Base-by-base conservation (phyloP, 2,797 vertebrate species). In the Catharus ustulatus region DNA sequence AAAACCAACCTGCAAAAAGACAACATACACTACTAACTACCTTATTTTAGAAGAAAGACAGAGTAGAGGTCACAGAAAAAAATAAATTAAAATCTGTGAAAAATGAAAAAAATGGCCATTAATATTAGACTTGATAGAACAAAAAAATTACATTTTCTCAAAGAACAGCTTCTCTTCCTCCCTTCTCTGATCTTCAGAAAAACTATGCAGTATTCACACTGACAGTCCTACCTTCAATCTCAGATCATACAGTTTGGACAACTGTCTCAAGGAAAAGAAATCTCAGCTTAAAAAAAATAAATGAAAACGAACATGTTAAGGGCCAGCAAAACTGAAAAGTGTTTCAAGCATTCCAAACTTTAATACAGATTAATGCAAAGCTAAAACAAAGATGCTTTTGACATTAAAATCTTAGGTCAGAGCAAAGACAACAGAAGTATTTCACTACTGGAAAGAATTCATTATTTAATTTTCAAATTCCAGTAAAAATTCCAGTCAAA, bases 391-490 rank as follows among this genome's bases (percentile, higher is more conserved):
- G 21, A 78, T 1, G 2, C 2, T 20, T 63, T 26, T 61, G 23
- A 76, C 40, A 21, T 24, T 38, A 78, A 84, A 63, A 62, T 23
- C 26, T 51, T 26, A 72, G 30, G 24, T 79, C 48, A 63, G 9
- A 61, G 19, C 59, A 82, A 74, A 29, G 45, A 59, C 46, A 76
- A 87, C 9, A 52, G 45, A 79, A 89, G 20, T 49, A 83, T 77
- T 59, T 46, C 20, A 57, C 10, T 57, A 43, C 3, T 64, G 23
- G 32, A 77, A 85, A 64, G 5, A 24, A 23, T 77, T 78, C 20
- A 51, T 66, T 84, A 86, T 45, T 78, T 66, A 58, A 92, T 66
- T 88, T 73, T 89, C 7, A 69, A 86, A 75, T 66, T 26, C 34
- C 36, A 62, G 43, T 32, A 36, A 88, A 84, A 87, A 48, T 18